phyloP scores from a whole-genome alignment of 2,797 vertebrate genomes.

The Microhierax caerulescens region DNA sequence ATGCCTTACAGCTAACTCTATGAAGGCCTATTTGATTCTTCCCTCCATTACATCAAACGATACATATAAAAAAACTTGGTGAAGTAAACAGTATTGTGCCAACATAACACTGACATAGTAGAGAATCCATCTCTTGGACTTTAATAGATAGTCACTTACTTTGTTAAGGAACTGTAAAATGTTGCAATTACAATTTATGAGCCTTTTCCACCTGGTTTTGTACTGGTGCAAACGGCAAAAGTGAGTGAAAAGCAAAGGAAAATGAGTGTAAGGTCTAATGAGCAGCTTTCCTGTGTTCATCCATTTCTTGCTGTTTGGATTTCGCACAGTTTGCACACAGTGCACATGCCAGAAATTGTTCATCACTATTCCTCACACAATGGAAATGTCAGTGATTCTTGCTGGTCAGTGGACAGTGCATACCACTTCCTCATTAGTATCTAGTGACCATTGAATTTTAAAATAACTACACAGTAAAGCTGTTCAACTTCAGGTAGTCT shows the following conservation, averaged over 20 bases:
- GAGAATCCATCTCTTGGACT: background rate
- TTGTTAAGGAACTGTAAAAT: background rate
- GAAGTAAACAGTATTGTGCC: background rate
- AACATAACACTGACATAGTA: background rate
- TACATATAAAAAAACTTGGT: background rate
- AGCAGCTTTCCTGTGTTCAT: background rate
- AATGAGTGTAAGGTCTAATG: background rate
- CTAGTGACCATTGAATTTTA: background rate
- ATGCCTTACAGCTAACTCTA: background rate
- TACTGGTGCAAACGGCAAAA: background rate
- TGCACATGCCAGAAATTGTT: background rate
- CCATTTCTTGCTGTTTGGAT: background rate
- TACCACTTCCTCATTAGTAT: background rate
- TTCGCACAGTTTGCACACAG: background rate
- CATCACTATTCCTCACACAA: background rate
- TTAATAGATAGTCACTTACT: background rate
- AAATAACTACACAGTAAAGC: background rate
- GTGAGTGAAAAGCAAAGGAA: background rate
- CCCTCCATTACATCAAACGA: background rate
- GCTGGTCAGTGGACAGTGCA: background rate
- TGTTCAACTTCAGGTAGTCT: background rate
- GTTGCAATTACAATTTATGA: background rate
- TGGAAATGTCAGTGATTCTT: background rate
- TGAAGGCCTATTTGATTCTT: background rate
- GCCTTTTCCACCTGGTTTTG: background rate